Conservation (phyloP, 2,113 vertebrate genomes). For the Picathartes gymnocephalus region DNA sequence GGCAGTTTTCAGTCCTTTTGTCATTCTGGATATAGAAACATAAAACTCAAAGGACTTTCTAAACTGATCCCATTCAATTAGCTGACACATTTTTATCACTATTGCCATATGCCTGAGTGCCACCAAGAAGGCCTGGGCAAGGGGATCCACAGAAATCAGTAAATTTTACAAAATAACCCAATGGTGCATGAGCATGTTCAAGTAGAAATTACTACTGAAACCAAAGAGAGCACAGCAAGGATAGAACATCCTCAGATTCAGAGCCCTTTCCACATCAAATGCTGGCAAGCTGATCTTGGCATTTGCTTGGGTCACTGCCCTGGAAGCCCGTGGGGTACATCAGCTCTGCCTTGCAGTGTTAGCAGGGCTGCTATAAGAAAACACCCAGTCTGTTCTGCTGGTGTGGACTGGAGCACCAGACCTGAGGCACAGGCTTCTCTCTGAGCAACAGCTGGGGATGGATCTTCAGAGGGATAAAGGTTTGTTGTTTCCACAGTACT, state of each 20-base stretch:
- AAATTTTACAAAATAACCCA: not conserved
- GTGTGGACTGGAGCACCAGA: not conserved
- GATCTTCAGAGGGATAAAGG: not conserved
- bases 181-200: not conserved
- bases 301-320: not conserved
- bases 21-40: not conserved
- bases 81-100: not conserved
- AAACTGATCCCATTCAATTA: not conserved
- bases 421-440: not conserved
- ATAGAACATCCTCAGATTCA: not conserved
- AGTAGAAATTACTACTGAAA: not conserved
- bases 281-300: not conserved
- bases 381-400: not conserved
- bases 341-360: accelerated
- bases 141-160: accelerated
- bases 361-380: not conserved
- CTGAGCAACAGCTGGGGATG: not conserved
- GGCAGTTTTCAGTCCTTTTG: not conserved
- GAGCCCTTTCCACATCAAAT: not conserved
- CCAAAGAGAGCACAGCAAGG: not conserved
- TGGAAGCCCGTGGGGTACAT: not conserved
- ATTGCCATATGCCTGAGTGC: not conserved
- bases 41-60: not conserved
- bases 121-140: not conserved
- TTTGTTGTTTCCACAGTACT: not conserved